Evolutionary conservation across 1,140 invertebrate genomes (phyloP).

Genomic region (Kradibia gibbosae): DNA sequence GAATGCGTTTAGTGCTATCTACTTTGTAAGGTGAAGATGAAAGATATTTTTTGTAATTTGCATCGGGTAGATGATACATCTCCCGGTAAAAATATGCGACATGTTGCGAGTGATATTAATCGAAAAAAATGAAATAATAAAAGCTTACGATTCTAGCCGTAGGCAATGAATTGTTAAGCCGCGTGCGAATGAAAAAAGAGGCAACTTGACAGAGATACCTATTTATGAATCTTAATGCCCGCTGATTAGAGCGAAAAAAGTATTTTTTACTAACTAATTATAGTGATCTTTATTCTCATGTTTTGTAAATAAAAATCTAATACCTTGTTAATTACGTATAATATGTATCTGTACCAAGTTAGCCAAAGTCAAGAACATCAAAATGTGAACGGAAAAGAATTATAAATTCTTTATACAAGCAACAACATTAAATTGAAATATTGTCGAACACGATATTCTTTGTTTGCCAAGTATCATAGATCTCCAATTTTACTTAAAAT

Average conservation of each 20-base stretch:
- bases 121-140: neutral
- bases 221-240: neutral
- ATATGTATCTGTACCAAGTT: conserved; percentile 12
- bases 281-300: neutral
- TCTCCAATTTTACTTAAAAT: neutral
- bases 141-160: neutral
- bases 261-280: conserved; percentile 31
- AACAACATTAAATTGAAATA: conserved; percentile 2
- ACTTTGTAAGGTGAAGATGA: neutral
- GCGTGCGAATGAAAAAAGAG: neutral
- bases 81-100: conserved; percentile 37
- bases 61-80: conserved; percentile 15
- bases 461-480: neutral
- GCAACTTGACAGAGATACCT: conserved; percentile 7
- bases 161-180: neutral
- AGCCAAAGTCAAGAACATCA: conserved; percentile 7
- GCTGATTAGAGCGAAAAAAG: neutral
- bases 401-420: neutral
- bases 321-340: conserved; percentile 24
- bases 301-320: conserved; percentile 27
- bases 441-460: neutral
- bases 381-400: neutral
- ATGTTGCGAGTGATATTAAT: conserved; percentile 40
- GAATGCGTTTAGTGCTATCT: conserved; percentile 9
- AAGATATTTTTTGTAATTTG: conserved; percentile 33